Evolutionary conservation across 2,888 invertebrate genomes (phyloP).

Genomic region (Eilema caniola): DNA sequence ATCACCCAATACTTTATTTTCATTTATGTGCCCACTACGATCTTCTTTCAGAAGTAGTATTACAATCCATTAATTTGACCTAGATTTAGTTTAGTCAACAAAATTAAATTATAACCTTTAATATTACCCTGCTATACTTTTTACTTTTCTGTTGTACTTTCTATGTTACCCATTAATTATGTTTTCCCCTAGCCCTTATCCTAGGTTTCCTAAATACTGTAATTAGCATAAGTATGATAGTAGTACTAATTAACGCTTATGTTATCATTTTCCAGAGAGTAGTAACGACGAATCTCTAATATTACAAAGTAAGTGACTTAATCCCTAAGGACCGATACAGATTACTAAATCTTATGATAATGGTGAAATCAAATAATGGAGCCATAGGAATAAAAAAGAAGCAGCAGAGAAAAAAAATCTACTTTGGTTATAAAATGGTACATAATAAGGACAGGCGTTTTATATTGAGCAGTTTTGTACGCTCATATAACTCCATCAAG

Average conservation of each 20-base stretch:
- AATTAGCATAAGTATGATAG: no score
- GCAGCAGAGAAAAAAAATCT: background rate
- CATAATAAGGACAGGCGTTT: slow-evolving; percentile 1
- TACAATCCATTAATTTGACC: no score
- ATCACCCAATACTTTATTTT: no score
- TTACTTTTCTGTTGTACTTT: no score
- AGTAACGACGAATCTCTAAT: background rate
- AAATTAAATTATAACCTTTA: background rate
- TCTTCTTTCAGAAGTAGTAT: no score
- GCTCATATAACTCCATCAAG: slow-evolving; percentile 11
- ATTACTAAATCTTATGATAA: no score
- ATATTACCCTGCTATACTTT: background rate
- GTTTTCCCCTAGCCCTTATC: background rate
- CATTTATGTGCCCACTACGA: no score
- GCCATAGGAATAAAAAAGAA: background rate
- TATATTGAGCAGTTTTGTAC: background rate
- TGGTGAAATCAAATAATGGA: background rate
- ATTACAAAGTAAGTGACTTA: background rate
- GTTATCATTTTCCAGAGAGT: background rate
- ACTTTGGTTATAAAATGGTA: background rate
- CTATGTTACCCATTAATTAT: no score
- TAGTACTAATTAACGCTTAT: background rate
- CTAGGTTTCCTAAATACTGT: no score
- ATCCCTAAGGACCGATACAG: no score
- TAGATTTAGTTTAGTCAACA: no score